phyloP scores from a whole-genome alignment of 2,888 invertebrate species.

The Lamproptera curius region DNA sequence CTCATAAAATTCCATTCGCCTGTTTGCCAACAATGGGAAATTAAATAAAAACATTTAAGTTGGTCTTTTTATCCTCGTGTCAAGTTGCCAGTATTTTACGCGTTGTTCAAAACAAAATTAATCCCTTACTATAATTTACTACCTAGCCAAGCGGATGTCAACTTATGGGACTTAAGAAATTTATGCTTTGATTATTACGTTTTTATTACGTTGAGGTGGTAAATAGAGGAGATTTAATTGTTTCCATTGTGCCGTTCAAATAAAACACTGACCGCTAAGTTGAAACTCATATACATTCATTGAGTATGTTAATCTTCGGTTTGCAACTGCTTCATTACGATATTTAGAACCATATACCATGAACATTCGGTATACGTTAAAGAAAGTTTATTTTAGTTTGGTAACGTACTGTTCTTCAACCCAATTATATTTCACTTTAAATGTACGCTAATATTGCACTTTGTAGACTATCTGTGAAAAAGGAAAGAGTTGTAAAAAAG shows the following conservation, averaged over 20 bases:
- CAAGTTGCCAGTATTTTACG: no score
- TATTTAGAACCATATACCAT: conserved; percentile 6
- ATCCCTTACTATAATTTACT: conserved; percentile 11
- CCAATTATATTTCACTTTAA: not conserved
- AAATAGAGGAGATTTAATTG: conserved; percentile 18
- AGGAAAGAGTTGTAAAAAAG: not conserved
- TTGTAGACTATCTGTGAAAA: not conserved
- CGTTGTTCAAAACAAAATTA: no score
- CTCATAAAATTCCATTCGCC: conserved; percentile 3
- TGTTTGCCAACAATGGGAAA: no score
- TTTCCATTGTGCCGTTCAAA: conserved; percentile 12
- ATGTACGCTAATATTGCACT: not conserved
- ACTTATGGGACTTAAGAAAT: conserved; percentile 7
- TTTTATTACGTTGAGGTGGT: conserved; percentile 9
- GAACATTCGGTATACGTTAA: conserved; percentile 2
- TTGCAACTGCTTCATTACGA: conserved; percentile 7
- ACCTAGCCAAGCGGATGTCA: conserved; percentile 13
- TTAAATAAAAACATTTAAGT: no score
- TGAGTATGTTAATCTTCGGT: conserved; percentile 8
- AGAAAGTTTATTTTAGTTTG: not conserved
- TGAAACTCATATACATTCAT: conserved; percentile 8
- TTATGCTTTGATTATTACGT: conserved; percentile 9
- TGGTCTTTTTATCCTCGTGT: no score
- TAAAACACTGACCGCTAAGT: conserved; percentile 12
- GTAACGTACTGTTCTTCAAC: not conserved